A percentile compares a stretch with the other conserved stretches of the same genome.
These are phyloP conservation scores for Caenorhabditis sulstoni DNA, from an alignment of 2,888 invertebrate species.

Conservation along the genomic window DNA sequence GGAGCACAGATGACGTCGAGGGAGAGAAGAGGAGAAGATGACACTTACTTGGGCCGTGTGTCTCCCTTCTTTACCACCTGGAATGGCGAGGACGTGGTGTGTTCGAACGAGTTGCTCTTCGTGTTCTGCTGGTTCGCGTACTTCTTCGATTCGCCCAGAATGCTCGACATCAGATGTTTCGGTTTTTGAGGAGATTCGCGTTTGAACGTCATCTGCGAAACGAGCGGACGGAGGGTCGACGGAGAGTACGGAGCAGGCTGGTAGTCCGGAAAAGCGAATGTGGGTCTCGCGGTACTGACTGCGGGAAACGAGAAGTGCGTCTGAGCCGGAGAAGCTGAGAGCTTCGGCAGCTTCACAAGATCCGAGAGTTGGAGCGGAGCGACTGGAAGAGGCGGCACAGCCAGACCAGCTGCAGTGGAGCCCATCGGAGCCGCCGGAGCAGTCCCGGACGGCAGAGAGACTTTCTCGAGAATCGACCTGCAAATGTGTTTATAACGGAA, in stretches of 20 bases:
- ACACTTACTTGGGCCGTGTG: constrained; percentile 48
- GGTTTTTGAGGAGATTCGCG: constrained; percentile 3
- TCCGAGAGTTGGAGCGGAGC: constrained; percentile 25
- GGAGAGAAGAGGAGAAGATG: constrained; percentile 10
- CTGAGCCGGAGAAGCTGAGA: constrained; percentile 15
- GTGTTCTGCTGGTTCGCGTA: constrained; percentile 20
- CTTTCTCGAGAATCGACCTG: neutral
- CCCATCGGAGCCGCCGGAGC: neutral
- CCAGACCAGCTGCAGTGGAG: too few relatives aligned
- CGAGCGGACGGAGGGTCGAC: constrained; percentile 27
- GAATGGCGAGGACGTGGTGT: constrained; percentile 66
- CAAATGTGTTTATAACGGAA: neutral
- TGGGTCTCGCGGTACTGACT: neutral
- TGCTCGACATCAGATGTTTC: constrained; percentile 60
- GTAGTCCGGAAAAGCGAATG: constrained; percentile 35
- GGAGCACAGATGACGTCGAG: constrained; percentile 20
- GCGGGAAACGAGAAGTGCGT: constrained; percentile 10
- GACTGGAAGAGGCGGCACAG: constrained; percentile 26
- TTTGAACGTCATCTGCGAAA: constrained; percentile 40
- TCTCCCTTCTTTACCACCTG: constrained; percentile 65
- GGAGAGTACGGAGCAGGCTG: neutral
- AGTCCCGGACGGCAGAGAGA: neutral
- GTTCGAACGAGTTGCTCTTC: constrained; percentile 47
- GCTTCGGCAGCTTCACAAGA: constrained; percentile 19
- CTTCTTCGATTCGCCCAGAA: constrained; percentile 51